A percentile compares a stretch with the other conserved stretches of the same genome.
These are phyloP conservation scores for Carterocephalus palaemon DNA, from an alignment of 2,888 invertebrate genomes.

Conservation along the genomic window DNA sequence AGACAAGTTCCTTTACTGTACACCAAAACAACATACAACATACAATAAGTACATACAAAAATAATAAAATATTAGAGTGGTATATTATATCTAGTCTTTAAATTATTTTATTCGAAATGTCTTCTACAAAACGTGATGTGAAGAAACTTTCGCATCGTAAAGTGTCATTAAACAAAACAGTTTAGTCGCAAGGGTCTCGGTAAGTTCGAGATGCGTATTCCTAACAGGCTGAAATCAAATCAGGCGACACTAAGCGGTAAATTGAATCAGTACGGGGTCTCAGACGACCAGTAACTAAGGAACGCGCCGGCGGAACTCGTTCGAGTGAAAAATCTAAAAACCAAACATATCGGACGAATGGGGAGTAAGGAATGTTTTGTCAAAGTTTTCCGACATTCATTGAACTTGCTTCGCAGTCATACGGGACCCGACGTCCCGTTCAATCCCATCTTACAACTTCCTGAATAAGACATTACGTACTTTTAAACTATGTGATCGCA, in stretches of 20 bases:
- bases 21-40: no score
- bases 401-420: constrained; percentile 45
- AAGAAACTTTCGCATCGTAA: neutral
- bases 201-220: constrained; percentile 8
- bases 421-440: constrained; percentile 12
- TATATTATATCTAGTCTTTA: no score
- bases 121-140: neutral
- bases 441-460: constrained; percentile 18
- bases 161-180: constrained; percentile 6
- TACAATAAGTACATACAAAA: no score
- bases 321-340: constrained; percentile 54
- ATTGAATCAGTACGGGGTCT: constrained; percentile 47
- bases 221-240: constrained; percentile 26
- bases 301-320: constrained; percentile 41
- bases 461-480: constrained; percentile 24
- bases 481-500: constrained; percentile 21
- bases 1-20: no score
- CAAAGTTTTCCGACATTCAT: constrained; percentile 64
- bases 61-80: no score
- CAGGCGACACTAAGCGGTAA: constrained; percentile 39
- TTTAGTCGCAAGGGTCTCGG: constrained; percentile 1
- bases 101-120: no score
- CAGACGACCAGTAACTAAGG: constrained; percentile 50
- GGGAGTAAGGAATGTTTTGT: constrained; percentile 57
- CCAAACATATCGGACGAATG: constrained; percentile 58